A percentile compares a stretch with the other conserved stretches of the same genome.
Evolutionary conservation across 2,888 invertebrate genomes (phyloP).

Genomic region (Metopia argyrocephala): DNA sequence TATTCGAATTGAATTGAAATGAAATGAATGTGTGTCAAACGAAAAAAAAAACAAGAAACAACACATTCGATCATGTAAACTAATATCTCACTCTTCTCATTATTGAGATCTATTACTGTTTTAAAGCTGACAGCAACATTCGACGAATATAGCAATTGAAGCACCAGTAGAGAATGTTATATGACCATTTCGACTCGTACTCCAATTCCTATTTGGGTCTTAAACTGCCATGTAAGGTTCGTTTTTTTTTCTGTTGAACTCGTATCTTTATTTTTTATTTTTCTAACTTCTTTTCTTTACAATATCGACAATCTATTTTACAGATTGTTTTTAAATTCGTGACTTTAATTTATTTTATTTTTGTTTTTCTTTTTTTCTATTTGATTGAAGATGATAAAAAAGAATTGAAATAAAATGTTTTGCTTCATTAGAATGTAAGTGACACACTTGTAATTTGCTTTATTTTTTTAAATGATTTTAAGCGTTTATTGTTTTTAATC

Average conservation of each 20-base stretch:
- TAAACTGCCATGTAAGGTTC: background rate
- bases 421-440: slow-evolving; percentile 59
- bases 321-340: background rate
- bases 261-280: slow-evolving; percentile 1
- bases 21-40: slow-evolving; percentile 59
- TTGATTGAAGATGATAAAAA: slow-evolving; percentile 43
- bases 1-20: slow-evolving; percentile 24
- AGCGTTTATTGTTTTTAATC: slow-evolving; percentile 36
- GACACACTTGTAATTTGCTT: slow-evolving; percentile 50
- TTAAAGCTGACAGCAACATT: background rate
- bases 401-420: slow-evolving; percentile 58
- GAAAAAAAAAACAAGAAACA: background rate
- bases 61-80: slow-evolving; percentile 67
- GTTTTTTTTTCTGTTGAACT: background rate
- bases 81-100: slow-evolving; percentile 49
- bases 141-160: background rate
- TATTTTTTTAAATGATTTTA: slow-evolving; percentile 16
- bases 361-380: slow-evolving; percentile 1
- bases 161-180: too few relatives aligned
- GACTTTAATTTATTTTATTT: slow-evolving; percentile 9
- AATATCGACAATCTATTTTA: slow-evolving; percentile 9
- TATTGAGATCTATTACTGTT: slow-evolving; percentile 35
- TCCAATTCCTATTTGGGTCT: slow-evolving; percentile 39
- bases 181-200: slow-evolving; percentile 6
- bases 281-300: slow-evolving; percentile 34